A percentile compares a stretch with the other conserved stretches of the same genome.
Evolutionary conservation across 2,888 invertebrate species (phyloP).

Genomic region (Lacanobia oleracea): DNA sequence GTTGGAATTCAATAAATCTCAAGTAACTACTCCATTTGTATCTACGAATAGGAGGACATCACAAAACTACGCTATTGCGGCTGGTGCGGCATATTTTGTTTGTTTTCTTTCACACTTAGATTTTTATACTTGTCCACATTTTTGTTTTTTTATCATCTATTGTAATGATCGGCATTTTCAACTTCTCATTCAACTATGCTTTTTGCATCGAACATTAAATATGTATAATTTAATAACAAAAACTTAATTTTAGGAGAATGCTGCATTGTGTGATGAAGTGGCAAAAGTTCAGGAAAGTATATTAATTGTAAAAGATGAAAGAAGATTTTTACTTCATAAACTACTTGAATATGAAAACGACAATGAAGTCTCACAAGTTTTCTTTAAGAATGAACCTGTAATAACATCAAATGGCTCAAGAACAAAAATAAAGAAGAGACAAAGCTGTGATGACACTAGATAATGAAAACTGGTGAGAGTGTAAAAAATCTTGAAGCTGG

Average conservation of each 20-base stretch:
- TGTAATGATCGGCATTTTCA: background rate
- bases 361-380: slow-evolving; percentile 73
- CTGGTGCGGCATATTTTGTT: background rate
- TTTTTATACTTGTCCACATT: no score
- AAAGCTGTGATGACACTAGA: slow-evolving; percentile 77
- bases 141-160: no score
- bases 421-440: slow-evolving; percentile 79
- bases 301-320: slow-evolving; percentile 94
- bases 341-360: slow-evolving; percentile 92
- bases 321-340: slow-evolving; percentile 94
- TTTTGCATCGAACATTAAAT: background rate
- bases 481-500: background rate
- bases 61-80: background rate
- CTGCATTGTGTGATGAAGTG: slow-evolving; percentile 96
- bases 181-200: background rate
- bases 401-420: slow-evolving; percentile 77
- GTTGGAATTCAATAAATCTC: background rate
- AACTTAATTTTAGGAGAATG: slow-evolving; percentile 92
- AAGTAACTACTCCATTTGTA: background rate
- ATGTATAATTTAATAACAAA: background rate
- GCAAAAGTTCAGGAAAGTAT: slow-evolving; percentile 96
- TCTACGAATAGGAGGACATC: background rate
- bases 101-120: background rate
- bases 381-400: slow-evolving; percentile 72
- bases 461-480: slow-evolving; percentile 55